These are phyloP conservation scores for Lagopus muta DNA, from an alignment of 2,113 vertebrate species.

Conservation along the genomic window DNA sequence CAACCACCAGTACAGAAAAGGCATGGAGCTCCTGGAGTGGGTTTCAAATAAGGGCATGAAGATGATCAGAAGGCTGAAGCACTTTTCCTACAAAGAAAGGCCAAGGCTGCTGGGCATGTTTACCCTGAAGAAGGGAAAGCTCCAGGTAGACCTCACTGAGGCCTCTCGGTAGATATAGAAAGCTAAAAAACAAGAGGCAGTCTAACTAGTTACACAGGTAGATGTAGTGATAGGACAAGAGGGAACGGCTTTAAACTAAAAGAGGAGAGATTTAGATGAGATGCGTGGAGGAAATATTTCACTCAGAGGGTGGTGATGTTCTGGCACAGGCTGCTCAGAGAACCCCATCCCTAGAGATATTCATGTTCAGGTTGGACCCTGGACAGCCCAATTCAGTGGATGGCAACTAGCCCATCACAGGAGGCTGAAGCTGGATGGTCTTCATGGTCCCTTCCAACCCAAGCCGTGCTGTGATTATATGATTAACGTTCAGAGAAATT, in stretches of 20 bases:
- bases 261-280: too few species aligned
- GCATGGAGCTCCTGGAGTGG: background rate
- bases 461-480: background rate
- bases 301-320: background rate
- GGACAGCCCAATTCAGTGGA: background rate
- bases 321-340: too few species aligned
- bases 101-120: background rate
- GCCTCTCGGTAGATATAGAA: background rate
- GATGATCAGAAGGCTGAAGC: too few species aligned
- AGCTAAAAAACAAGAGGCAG: background rate
- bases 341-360: too few species aligned
- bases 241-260: too few species aligned
- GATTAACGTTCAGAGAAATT: background rate
- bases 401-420: background rate
- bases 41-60: background rate
- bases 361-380: background rate
- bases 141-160: background rate
- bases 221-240: too few species aligned
- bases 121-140: background rate
- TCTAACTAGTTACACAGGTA: too few species aligned
- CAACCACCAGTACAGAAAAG: background rate
- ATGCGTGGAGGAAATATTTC: too few species aligned
- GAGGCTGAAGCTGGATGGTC: background rate
- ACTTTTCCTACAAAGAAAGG: background rate
- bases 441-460: background rate